Evolutionary conservation across 2,888 invertebrate genomes (phyloP).

Genomic region (Thymelicus acteon): DNA sequence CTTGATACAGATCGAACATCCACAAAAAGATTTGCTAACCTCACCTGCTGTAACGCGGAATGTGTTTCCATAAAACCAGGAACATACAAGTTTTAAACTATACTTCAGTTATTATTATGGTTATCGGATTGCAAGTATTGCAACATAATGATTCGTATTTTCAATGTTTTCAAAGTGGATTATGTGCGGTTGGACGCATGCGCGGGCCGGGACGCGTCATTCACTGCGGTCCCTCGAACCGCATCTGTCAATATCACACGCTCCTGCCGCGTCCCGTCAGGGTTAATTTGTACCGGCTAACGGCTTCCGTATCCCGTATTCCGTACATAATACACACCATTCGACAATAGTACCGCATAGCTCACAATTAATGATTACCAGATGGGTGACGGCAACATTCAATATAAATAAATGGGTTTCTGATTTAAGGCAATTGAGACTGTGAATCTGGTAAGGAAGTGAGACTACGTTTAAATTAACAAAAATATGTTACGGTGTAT

Average conservation of each 20-base stretch:
- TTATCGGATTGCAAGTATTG: constrained; percentile 30
- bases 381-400: constrained; percentile 54
- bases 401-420: constrained; percentile 71
- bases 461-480: constrained; percentile 12
- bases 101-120: constrained; percentile 47
- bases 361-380: constrained; percentile 59
- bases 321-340: constrained; percentile 21
- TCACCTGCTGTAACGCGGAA: constrained; percentile 56
- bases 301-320: constrained; percentile 36
- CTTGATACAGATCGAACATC: constrained; percentile 4
- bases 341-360: constrained; percentile 45
- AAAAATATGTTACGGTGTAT: neutral
- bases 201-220: constrained; percentile 53
- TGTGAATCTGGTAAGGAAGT: constrained; percentile 53
- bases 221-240: constrained; percentile 38
- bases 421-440: constrained; percentile 74
- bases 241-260: constrained; percentile 47
- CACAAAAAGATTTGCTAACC: constrained; percentile 72
- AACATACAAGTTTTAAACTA: constrained; percentile 45
- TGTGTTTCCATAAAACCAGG: constrained; percentile 48
- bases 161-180: constrained; percentile 57
- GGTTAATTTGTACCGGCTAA: constrained; percentile 41
- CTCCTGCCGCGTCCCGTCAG: constrained; percentile 39
- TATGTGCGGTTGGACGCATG: constrained; percentile 59
- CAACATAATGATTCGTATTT: constrained; percentile 49